Evolutionary conservation across 2,888 invertebrate species (phyloP), one percentile per base, ranked within the genome.

Genomic region (Microctonus aethiopoides): DNA sequence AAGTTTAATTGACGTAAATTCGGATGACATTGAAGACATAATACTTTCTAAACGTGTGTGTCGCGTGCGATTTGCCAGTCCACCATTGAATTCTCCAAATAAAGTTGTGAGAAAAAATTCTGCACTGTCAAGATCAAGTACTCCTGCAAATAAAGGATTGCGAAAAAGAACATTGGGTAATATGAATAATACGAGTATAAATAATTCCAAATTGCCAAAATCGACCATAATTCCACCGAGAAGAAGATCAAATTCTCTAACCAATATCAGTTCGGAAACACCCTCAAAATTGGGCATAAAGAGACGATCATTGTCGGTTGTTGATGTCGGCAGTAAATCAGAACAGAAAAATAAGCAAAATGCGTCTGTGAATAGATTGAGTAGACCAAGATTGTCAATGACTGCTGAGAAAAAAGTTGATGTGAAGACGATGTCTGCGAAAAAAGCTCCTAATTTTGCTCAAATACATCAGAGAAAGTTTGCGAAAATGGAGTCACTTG

Each of bases 401-500:
- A 29, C 20, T 34, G 41, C 26, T 59, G 29, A 60, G 26, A 34
- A 41, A 54, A 67, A 54, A 26, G 0, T 62, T 80, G 82, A 72
- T 16, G n/a, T 32, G n/a, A 83, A 79, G 62, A 75, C 74, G 20
- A 77, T 78, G 11, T 67, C 73, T 0, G 68, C 89, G 57, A 90
- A 87, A 5, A 91, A 90, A 85, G 84, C 92, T 81, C 93, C 93
- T 0, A 91, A 93, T 86, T 93, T 93, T 82, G 89, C 91, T 0
- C 89, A 90, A 4, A 88, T 93, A 64, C 93, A 93, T 80, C 88
- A 91, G 81, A 90, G 88, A 77, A 88, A 89, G 65, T 92, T 91
- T 79, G 88, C 88, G 32, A 89, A 89, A 85, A 91, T 93, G 91
- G 92, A 93, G 86, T 92, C 91, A 13, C 81, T 93, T 16, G 85